Percentiles rank a stretch among this genome's conserved stretches.
phyloP scores from a whole-genome alignment of 2,888 invertebrate species.

The Caenorhabditis doughertyi region DNA sequence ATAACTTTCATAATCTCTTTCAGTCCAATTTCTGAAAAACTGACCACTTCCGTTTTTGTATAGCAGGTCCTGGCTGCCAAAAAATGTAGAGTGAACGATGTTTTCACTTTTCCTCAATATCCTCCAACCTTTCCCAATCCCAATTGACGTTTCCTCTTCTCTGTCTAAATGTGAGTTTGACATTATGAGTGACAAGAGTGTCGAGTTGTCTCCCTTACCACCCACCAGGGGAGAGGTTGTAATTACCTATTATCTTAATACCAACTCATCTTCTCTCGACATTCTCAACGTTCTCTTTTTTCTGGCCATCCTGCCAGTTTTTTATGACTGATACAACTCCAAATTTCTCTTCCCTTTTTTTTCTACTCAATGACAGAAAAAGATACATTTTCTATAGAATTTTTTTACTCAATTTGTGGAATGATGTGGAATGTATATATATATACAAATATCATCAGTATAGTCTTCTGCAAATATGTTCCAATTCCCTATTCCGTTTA shows the following conservation, averaged over 20 bases:
- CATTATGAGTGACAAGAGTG: constrained; percentile 53
- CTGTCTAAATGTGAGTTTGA: constrained; percentile 29
- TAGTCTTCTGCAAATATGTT: constrained; percentile 25
- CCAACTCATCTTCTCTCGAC: constrained; percentile 2
- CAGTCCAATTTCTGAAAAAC: background rate
- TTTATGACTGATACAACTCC: constrained; percentile 30
- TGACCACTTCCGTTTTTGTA: background rate
- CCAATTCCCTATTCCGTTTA: constrained; percentile 18
- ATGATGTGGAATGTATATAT: constrained; percentile 12
- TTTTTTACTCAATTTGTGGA: constrained; percentile 6
- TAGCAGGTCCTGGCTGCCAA: background rate
- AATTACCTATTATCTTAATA: constrained; percentile 45
- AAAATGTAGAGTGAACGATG: background rate
- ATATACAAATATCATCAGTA: constrained; percentile 7
- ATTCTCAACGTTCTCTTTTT: background rate
- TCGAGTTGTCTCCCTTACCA: constrained; percentile 11
- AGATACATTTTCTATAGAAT: constrained; percentile 27
- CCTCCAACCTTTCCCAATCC: constrained; percentile 3
- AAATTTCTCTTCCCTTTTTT: background rate
- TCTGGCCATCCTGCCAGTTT: constrained; percentile 1
- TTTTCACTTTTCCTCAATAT: background rate
- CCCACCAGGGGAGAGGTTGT: constrained; percentile 30
- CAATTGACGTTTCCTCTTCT: constrained; percentile 21
- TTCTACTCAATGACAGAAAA: constrained; percentile 7
- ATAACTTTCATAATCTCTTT: background rate